A percentile compares a stretch with the other conserved stretches of the same genome.
Conservation (phyloP, 2,797 vertebrate genomes). For the Carduelis carduelis region DNA sequence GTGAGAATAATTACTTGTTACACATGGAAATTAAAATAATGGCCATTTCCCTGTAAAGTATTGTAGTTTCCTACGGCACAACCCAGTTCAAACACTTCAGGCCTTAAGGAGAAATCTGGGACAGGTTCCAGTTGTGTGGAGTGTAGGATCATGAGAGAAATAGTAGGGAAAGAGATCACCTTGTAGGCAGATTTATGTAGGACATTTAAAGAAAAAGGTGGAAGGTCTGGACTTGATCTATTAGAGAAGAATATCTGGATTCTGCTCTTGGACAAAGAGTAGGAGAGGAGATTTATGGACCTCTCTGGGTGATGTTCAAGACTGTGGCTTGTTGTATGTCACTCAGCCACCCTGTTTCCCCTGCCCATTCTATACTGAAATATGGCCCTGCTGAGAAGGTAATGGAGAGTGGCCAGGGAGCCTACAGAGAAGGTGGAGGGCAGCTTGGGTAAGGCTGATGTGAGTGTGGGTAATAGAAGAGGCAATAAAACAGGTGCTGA, state of each 20-base stretch:
- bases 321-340: not conserved
- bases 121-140: not conserved
- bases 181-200: not conserved
- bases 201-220: not conserved
- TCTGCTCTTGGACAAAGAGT: not conserved
- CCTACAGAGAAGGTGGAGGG: not conserved
- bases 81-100: not conserved
- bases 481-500: not conserved
- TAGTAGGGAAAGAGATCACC: not conserved
- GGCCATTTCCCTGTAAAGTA: not conserved
- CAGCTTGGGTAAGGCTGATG: not conserved
- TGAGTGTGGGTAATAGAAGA: not conserved
- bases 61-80: not conserved
- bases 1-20: not conserved
- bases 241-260: not conserved
- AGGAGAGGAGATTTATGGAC: not conserved
- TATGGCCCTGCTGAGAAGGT: not conserved
- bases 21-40: not conserved
- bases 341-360: not conserved
- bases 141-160: not conserved
- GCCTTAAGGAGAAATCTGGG: not conserved
- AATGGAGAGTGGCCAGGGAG: not conserved
- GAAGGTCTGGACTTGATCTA: not conserved
- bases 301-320: not conserved
- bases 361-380: not conserved